Evolutionary conservation across 2,797 vertebrate species (phyloP).

Genomic region (Sebastes elongatus): DNA sequence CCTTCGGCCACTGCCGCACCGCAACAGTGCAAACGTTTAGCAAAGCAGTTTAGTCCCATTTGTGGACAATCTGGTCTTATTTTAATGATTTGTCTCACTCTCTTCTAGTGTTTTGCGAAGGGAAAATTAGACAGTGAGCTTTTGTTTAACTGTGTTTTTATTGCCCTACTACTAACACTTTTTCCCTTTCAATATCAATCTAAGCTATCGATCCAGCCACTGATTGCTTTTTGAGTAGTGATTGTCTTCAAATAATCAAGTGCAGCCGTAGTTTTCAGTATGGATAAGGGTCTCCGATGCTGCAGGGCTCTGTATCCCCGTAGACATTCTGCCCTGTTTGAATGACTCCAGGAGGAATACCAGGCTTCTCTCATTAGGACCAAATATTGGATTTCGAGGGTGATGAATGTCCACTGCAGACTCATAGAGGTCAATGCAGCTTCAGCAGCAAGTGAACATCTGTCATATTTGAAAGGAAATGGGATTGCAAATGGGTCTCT

Average conservation of each 20-base stretch:
- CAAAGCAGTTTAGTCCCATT: conserved; percentile 38
- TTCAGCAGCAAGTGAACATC: conserved; percentile 61
- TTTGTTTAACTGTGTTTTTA: not conserved
- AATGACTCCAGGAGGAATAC: conserved; percentile 56
- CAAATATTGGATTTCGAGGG: conserved; percentile 71
- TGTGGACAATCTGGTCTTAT: conserved; percentile 38
- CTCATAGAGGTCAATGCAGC: conserved; percentile 65
- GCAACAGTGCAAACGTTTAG: conserved; percentile 38
- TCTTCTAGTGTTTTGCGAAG: not conserved
- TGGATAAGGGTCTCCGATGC: not conserved
- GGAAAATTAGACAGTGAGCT: not conserved
- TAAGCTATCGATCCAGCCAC: not conserved
- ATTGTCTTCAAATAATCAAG: conserved; percentile 9
- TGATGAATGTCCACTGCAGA: conserved; percentile 72
- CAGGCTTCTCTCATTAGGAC: conserved; percentile 70
- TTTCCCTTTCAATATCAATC: not conserved
- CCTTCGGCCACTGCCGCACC: conserved; percentile 27
- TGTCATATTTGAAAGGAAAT: conserved; percentile 72
- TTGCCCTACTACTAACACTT: not conserved
- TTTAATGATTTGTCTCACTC: not conserved
- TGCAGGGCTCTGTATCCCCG: conserved; percentile 13
- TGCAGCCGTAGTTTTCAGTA: not conserved
- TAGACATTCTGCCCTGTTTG: conserved; percentile 33
- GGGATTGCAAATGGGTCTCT: conserved; percentile 56
- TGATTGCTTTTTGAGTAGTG: conserved; percentile 19